Evolutionary conservation across 2,797 vertebrate species (phyloP), one percentile per base, ranked within the genome.

Genomic region (Stomatorhinus walkeri): DNA sequence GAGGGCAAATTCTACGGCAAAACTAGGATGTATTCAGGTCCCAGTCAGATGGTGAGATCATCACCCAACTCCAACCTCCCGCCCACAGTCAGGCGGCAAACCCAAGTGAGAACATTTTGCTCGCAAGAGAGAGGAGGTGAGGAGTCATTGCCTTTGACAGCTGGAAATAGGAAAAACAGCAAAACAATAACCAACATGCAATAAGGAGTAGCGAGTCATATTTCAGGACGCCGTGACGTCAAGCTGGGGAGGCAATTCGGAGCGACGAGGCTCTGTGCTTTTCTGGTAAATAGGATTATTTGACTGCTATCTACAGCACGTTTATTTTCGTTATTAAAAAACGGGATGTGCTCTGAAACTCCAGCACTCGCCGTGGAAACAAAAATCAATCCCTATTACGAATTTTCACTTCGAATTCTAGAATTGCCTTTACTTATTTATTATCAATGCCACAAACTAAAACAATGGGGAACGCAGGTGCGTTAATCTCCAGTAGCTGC

Each of bases 11-110:
- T 28, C 85, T 86, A 3, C 28, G 14, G n/a, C 54, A 84, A 48
- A 49, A 22, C 43, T 7, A 40, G 76, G 16, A 46, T 4, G 24
- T 32, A 2, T 40, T 40, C 4, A 4, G n/a, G n/a, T 46, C 79
- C 43, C 79, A 89, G 72, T 61, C 81, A 84, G 90, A 90, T 89
- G 64, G 49, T 87, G 85, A 52, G 91, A 88, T 32, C 72, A 51
- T 19, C 88, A 91, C 72, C 85, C 87, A 88, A 22, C 46, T 4
- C 72, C 36, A 79, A 79, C 83, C 72, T 90, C 56, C 88, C 87
- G 36, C 19, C 81, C 81, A 49, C 79, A n/a, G 24, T 22, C 43
- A 48, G 79, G n/a, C 9, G 19, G 40, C n/a, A 3, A 84, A 84
- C 19, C 43, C n/a, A 49, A 84, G 81, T 84, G 46, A 84, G 46